Evolutionary conservation across 2,888 invertebrate genomes (phyloP), one percentile per base, ranked within the genome.

Genomic region (Pheosia gnoma): DNA sequence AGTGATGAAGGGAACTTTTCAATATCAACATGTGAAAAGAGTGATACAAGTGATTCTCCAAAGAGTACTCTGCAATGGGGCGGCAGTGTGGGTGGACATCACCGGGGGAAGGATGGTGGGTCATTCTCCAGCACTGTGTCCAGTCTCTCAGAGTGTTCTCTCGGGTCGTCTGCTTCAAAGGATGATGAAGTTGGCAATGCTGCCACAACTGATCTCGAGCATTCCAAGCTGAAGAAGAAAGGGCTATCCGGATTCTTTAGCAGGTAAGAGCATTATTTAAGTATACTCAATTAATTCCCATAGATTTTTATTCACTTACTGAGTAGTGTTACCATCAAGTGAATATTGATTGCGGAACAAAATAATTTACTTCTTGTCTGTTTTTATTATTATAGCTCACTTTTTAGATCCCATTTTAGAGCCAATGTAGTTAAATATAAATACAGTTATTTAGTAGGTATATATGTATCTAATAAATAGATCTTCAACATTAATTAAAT

Each of bases 41-140:
- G 93, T 88, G 93, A 94, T 77, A 90, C 93, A 55, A 93, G 91
- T 88, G 94, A 93, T 74, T 93, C 93, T 59, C 94, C 94, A 0
- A 91, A 94, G 71, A 94, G 94, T 79, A 94, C 94, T 52, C 77
- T 94, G 38, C 90, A 92, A 60, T 93, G 94, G 91, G 91, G 90
- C 63, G 89, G 91, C 3, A 90, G 89, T 83, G 90, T 93, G 59
- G 86, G 80, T 74, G 93, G 94, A 4, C 94, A 95, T 69, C 89
- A 92, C 63, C 82, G 95, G 36, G 94, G 94, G 7, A 94, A 94
- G 63, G 95, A 95, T 81, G 94, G 95, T 58, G 95, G 95, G 3
- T 95, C 95, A 0, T 95, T 95, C 82, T 95, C 95, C 3, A 96
- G 96, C 77, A 96, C 96, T 36, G 94, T 96, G 60, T 96, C 96